Conservation (phyloP, 2,888 invertebrate genomes). For the Andrena trimmerana region DNA sequence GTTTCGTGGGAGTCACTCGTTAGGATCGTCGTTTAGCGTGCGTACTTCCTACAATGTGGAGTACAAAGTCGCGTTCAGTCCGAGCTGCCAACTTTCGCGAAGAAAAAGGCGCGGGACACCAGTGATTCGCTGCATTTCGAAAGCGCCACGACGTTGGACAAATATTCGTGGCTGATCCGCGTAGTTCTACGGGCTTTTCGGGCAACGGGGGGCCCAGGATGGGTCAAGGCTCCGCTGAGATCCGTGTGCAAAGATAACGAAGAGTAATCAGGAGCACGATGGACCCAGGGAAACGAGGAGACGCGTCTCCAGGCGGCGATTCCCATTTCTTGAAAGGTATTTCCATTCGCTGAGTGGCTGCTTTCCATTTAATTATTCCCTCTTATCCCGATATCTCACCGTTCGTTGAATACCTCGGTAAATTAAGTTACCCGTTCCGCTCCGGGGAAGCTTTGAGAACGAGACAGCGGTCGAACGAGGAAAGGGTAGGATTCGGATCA, state of each 20-base stretch:
- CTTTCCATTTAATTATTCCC: slow-evolving; percentile 70
- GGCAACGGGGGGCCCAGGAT: background rate
- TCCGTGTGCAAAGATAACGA: slow-evolving; percentile 49
- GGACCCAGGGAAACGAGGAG: slow-evolving; percentile 19
- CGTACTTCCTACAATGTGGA: background rate
- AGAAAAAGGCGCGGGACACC: background rate
- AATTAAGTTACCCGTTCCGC: slow-evolving; percentile 64
- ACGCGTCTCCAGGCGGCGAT: slow-evolving; percentile 40
- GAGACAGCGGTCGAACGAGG: background rate
- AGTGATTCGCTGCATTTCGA: background rate
- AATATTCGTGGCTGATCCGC: slow-evolving; percentile 24
- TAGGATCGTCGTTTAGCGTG: slow-evolving; percentile 3
- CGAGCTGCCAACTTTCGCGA: background rate
- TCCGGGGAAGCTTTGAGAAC: slow-evolving; percentile 29
- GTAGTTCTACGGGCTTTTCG: background rate
- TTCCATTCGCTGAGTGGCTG: slow-evolving; percentile 61
- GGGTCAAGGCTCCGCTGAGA: slow-evolving; percentile 34
- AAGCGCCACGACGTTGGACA: slow-evolving; percentile 10
- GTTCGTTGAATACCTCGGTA: slow-evolving; percentile 60
- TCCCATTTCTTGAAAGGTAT: slow-evolving; percentile 53
- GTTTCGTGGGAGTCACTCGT: slow-evolving; percentile 22
- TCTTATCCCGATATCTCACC: slow-evolving; percentile 60
- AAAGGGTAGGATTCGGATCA: background rate
- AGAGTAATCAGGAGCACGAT: slow-evolving; percentile 42
- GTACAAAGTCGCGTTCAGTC: background rate